Conservation (phyloP, 2,797 vertebrate species). For the Cirrhinus mrigala region DNA sequence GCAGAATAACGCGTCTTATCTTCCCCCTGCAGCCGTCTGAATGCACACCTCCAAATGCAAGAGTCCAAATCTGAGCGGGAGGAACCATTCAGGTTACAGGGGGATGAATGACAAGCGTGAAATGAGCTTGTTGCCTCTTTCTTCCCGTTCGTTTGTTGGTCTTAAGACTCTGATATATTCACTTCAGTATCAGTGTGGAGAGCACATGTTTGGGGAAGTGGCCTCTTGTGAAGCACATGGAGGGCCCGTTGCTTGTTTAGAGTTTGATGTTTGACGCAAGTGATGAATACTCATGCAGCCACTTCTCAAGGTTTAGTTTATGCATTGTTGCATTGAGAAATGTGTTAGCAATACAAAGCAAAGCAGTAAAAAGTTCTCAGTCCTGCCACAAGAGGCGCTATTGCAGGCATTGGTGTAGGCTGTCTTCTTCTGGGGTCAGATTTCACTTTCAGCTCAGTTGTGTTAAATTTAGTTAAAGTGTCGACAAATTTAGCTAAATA, state of each 20-base stretch:
- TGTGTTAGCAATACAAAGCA: background rate
- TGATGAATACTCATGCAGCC: background rate
- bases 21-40: background rate
- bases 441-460: background rate
- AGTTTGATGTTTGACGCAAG: background rate
- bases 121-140: conserved; percentile 9
- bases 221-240: background rate
- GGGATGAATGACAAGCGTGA: conserved; percentile 29
- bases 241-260: background rate
- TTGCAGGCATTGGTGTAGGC: too few species aligned
- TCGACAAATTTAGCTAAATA: too few species aligned
- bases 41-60: background rate
- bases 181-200: background rate
- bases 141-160: background rate
- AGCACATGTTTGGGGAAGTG: background rate
- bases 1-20: conserved; percentile 6
- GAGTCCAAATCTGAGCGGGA: conserved; percentile 17
- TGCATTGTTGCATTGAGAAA: background rate
- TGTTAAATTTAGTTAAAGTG: too few species aligned
- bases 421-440: background rate
- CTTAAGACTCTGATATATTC: background rate
- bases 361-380: background rate
- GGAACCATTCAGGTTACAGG: conserved; percentile 1
- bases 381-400: background rate
- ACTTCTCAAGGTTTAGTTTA: background rate